Evolutionary conservation across 2,888 invertebrate species (phyloP).

Genomic region (Seira musarum): DNA sequence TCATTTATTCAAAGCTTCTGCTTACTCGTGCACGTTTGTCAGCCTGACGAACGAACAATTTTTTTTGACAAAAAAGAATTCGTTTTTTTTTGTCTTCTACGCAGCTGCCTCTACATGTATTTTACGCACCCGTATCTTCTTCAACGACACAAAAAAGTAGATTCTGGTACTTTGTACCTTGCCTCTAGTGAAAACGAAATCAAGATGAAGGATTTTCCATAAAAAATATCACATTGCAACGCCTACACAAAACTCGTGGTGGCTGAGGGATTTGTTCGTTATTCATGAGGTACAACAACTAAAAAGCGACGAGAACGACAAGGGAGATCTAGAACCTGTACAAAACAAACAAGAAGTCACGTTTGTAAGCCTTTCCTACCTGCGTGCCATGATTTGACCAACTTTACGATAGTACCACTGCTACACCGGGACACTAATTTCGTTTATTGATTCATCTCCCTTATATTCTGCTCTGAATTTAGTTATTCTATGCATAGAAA

Average conservation of each 20-base stretch:
- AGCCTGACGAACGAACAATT: neutral
- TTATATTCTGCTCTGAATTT: no score
- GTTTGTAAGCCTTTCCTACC: neutral
- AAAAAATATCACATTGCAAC: constrained; percentile 47
- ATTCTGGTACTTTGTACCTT: constrained; percentile 27
- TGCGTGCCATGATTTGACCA: neutral
- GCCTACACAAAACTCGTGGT: constrained; percentile 48
- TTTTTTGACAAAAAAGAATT: neutral
- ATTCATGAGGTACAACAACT: constrained; percentile 1
- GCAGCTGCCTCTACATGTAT: no score
- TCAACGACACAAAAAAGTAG: neutral
- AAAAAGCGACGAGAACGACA: neutral
- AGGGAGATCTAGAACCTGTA: no score
- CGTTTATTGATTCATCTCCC: no score
- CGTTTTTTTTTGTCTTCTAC: neutral
- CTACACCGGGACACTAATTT: neutral
- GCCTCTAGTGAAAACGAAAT: constrained; percentile 5
- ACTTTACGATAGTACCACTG: neutral
- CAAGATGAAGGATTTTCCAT: constrained; percentile 32
- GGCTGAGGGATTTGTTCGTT: constrained; percentile 1
- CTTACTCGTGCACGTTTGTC: constrained; percentile 11
- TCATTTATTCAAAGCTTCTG: neutral
- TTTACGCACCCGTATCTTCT: neutral
- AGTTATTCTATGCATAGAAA: no score
- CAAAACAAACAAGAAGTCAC: constrained; percentile 3